These are phyloP conservation scores for Ammospiza nelsoni DNA, from an alignment of 2,113 vertebrate species.

Conservation along the genomic window DNA sequence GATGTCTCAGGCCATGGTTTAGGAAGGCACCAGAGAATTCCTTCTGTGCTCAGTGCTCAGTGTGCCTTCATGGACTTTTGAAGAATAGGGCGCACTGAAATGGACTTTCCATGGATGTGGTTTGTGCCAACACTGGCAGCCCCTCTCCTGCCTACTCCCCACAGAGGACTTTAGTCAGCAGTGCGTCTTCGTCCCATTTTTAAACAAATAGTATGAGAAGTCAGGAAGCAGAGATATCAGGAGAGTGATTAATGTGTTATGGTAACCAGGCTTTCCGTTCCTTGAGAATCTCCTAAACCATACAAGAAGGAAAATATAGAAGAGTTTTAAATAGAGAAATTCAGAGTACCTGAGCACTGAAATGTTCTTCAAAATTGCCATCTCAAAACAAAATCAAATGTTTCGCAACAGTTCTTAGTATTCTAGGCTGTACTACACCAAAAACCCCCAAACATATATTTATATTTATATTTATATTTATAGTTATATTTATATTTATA, in stretches of 20 bases:
- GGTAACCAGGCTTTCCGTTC: background rate
- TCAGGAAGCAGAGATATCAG: background rate
- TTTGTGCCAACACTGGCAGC: background rate
- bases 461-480: too few species aligned
- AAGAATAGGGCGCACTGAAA: background rate
- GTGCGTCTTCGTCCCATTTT: background rate
- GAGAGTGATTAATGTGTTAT: background rate
- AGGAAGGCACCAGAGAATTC: background rate
- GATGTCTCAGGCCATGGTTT: background rate
- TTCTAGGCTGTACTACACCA: background rate
- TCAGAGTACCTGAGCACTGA: background rate
- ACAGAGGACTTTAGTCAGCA: background rate
- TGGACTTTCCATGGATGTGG: background rate
- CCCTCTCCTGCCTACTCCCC: background rate
- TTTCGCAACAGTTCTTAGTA: background rate
- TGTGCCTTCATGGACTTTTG: background rate
- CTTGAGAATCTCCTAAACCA: background rate
- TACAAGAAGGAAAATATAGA: background rate
- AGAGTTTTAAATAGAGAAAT: background rate
- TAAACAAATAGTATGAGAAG: background rate
- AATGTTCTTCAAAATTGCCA: background rate
- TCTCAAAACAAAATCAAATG: background rate
- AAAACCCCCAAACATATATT: background rate
- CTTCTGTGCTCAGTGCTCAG: background rate
- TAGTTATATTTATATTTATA: background rate